Evolutionary conservation across 1,140 invertebrate genomes (phyloP).

Genomic region (Paralvinella palmiformis): DNA sequence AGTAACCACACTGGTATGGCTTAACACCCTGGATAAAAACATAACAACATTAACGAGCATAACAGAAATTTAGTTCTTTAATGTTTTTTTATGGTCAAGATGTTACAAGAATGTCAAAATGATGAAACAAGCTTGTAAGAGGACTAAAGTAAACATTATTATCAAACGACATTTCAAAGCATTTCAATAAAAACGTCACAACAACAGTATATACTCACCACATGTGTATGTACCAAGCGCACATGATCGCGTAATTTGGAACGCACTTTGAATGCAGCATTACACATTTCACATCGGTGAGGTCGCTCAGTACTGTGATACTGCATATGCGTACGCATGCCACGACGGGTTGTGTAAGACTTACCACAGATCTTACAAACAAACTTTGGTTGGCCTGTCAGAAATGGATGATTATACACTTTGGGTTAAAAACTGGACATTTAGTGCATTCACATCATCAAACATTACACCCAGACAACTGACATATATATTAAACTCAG

Average conservation of each 20-base stretch:
- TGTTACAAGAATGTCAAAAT: not conserved
- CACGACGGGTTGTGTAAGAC: constrained; percentile 18
- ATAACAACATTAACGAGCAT: too few relatives aligned
- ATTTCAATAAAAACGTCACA: too few relatives aligned
- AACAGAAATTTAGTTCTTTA: too few relatives aligned
- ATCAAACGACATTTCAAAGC: not conserved
- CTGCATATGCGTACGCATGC: constrained; percentile 18
- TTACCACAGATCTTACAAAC: constrained; percentile 14
- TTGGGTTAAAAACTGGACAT: too few relatives aligned
- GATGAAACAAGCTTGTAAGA: not conserved
- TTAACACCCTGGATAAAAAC: constrained; percentile 19
- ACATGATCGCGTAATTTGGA: constrained; percentile 20
- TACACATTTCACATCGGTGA: constrained; percentile 15
- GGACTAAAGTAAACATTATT: not conserved
- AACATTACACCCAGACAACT: too few relatives aligned
- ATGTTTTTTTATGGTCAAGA: too few relatives aligned
- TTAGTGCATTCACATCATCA: too few relatives aligned
- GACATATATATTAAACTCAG: too few relatives aligned
- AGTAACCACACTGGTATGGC: constrained; percentile 21
- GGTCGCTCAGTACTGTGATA: constrained; percentile 19
- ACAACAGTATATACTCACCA: constrained; percentile 6
- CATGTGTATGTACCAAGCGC: constrained; percentile 14
- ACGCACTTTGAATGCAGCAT: constrained; percentile 18
- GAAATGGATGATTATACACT: too few relatives aligned
- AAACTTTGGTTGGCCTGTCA: constrained; percentile 8